phyloP scores from a whole-genome alignment of 2,888 invertebrate species.

The Limenitis camilla region DNA sequence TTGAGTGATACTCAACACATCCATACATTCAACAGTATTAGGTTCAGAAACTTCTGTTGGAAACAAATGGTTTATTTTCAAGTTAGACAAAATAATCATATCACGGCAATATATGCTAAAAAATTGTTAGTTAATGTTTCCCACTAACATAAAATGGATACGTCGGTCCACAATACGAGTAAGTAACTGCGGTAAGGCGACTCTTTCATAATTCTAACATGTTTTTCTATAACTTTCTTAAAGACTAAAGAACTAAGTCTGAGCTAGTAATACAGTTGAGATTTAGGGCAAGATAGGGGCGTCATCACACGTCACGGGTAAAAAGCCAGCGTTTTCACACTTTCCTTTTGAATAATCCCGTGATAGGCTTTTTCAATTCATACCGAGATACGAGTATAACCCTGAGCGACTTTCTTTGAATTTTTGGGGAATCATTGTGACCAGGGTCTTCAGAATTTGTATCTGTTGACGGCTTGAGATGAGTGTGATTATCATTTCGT shows the following conservation, averaged over 20 bases:
- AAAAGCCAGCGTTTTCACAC: slow-evolving; percentile 60
- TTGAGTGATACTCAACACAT: no score
- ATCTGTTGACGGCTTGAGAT: background rate
- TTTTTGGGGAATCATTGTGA: slow-evolving; percentile 10
- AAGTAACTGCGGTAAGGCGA: background rate
- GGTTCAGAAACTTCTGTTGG: no score
- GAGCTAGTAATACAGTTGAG: slow-evolving; percentile 31
- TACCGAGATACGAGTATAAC: slow-evolving; percentile 19
- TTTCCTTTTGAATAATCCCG: slow-evolving; percentile 53
- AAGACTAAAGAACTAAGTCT: slow-evolving; percentile 19
- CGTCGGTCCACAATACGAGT: background rate
- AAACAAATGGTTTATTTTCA: no score
- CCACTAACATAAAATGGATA: no score
- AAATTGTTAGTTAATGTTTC: no score
- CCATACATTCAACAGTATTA: no score
- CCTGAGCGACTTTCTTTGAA: slow-evolving; percentile 16
- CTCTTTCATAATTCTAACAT: slow-evolving; percentile 14
- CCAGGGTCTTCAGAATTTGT: background rate
- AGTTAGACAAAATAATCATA: no score
- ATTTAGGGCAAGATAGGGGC: slow-evolving; percentile 62
- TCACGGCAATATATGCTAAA: no score
- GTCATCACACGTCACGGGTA: slow-evolving; percentile 56
- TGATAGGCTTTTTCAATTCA: slow-evolving; percentile 41
- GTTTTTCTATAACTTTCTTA: slow-evolving; percentile 20
- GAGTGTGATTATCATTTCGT: no score